These are phyloP conservation scores for Pantala flavescens DNA, from an alignment of 1,140 invertebrate genomes.

Conservation along the genomic window DNA sequence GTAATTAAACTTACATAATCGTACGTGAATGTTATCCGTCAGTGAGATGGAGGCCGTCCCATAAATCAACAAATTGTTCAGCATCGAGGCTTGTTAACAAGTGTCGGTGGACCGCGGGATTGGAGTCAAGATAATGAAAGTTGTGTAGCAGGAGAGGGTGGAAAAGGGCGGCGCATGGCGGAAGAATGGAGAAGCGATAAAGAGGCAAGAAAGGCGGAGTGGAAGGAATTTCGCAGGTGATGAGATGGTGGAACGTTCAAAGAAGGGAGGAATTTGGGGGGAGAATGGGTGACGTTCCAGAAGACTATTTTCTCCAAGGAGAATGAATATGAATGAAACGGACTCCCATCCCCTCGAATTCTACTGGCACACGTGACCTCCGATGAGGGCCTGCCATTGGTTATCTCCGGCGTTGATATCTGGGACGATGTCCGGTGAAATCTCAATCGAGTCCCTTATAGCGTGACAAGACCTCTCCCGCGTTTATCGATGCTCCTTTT, in stretches of 20 bases:
- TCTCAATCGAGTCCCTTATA: too few relatives aligned
- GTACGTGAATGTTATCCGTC: neutral
- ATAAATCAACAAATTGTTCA: conserved; percentile 8
- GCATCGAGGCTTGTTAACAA: neutral
- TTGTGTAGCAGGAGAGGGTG: neutral
- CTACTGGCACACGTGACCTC: too few relatives aligned
- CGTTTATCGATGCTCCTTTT: too few relatives aligned
- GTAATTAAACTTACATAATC: conserved; percentile 4
- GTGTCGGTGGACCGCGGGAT: neutral
- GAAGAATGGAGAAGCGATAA: neutral
- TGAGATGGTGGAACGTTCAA: neutral
- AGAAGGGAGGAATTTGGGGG: neutral
- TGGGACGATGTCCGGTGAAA: too few relatives aligned
- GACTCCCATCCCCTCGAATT: neutral
- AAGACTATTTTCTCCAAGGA: neutral
- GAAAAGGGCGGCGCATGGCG: neutral
- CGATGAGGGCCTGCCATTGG: too few relatives aligned
- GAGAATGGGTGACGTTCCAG: neutral
- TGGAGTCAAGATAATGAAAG: conserved; percentile 6
- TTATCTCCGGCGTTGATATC: too few relatives aligned
- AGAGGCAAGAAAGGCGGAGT: too few relatives aligned
- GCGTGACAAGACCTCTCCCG: too few relatives aligned
- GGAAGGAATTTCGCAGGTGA: conserved; percentile 4
- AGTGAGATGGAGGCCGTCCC: neutral
- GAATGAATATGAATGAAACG: neutral